Conservation (phyloP, 2,113 vertebrate species). For the Ivindomyrus marchei region DNA sequence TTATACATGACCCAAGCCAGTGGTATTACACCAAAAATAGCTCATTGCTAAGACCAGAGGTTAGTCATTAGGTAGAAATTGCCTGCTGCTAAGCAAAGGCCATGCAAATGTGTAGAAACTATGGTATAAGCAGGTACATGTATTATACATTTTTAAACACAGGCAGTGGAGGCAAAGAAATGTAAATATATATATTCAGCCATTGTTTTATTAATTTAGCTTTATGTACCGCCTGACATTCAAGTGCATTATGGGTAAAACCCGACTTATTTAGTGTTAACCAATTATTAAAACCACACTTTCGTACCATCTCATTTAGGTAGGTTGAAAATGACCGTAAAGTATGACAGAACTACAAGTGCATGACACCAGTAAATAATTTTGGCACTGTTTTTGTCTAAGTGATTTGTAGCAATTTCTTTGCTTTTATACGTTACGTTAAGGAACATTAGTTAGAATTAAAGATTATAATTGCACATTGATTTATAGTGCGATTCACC, state of each 20-base stretch:
- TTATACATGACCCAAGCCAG: background rate
- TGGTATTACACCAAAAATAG: background rate
- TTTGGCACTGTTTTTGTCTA: background rate
- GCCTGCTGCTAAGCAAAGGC: background rate
- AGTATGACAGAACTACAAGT: background rate
- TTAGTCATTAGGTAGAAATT: background rate
- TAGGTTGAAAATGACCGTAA: background rate
- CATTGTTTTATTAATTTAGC: background rate
- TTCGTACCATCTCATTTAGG: background rate
- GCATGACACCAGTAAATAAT: background rate
- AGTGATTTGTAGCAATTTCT: background rate
- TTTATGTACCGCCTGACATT: background rate
- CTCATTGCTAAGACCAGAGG: background rate
- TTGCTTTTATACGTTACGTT: background rate
- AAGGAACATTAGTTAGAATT: background rate
- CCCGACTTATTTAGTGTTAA: background rate
- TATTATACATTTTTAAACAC: background rate
- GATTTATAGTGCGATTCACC: background rate
- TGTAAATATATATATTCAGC: too few relatives aligned
- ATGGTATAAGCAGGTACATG: background rate
- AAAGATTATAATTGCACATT: background rate
- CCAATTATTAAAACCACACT: background rate
- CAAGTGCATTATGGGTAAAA: background rate
- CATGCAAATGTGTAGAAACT: background rate
- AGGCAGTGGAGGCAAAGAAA: background rate